phyloP scores from a whole-genome alignment of 2,888 invertebrate species.

The Amphipoea lucens region DNA sequence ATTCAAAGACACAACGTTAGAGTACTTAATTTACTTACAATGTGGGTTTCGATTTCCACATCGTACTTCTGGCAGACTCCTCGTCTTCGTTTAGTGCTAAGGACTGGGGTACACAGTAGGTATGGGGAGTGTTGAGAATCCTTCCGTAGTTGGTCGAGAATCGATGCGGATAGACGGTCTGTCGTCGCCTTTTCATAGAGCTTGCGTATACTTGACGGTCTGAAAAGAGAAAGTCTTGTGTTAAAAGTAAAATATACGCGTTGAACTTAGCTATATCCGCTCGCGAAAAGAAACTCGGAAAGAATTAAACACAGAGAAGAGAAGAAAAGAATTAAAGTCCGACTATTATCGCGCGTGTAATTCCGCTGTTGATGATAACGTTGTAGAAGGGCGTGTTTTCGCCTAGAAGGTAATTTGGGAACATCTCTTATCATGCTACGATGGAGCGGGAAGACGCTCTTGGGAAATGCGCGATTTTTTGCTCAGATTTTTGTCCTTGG shows the following conservation, averaged over 20 bases:
- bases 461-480: not conserved
- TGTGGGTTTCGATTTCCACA: slow-evolving; percentile 96
- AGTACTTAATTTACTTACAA: slow-evolving; percentile 91
- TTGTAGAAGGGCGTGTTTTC: slow-evolving; percentile 9
- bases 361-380: slow-evolving; percentile 8
- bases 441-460: slow-evolving; percentile 13
- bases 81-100: slow-evolving; percentile 92
- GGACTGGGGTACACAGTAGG: slow-evolving; percentile 95
- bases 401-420: slow-evolving; percentile 11
- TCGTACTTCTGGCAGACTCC: slow-evolving; percentile 92
- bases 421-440: slow-evolving; percentile 28
- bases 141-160: slow-evolving; percentile 91
- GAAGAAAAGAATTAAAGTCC: slow-evolving; percentile 12
- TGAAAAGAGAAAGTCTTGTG: slow-evolving; percentile 69
- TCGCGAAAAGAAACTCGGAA: not conserved
- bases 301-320: not conserved
- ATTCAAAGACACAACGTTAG: slow-evolving; percentile 14
- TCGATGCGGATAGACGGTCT: slow-evolving; percentile 91
- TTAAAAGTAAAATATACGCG: slow-evolving; percentile 11
- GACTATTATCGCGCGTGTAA: slow-evolving; percentile 13
- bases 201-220: slow-evolving; percentile 93
- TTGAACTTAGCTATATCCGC: not conserved
- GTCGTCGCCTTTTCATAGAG: slow-evolving; percentile 95
- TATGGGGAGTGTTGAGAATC: slow-evolving; percentile 92
- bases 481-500: not conserved